Percentiles rank a stretch among this genome's conserved stretches.
Evolutionary conservation across 2,888 invertebrate genomes (phyloP).

Genomic region (Chymomyza amoena): DNA sequence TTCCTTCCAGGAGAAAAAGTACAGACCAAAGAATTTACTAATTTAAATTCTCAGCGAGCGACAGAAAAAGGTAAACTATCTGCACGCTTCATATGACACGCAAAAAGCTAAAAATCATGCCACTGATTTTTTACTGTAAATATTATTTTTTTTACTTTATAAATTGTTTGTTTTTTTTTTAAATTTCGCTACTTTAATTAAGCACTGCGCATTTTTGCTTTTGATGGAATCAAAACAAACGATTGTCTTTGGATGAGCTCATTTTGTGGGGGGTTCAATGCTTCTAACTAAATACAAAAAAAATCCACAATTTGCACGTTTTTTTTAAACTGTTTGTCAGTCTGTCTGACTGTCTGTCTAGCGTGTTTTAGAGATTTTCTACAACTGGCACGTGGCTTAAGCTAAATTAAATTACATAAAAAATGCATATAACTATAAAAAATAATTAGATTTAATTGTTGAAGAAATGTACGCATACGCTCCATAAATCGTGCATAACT

Average conservation of each 20-base stretch:
- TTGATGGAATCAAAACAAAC: background rate
- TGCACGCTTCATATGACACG: no score
- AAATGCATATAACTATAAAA: background rate
- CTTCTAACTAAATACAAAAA: constrained; percentile 32
- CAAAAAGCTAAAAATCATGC: background rate
- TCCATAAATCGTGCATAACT: background rate
- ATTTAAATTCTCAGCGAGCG: no score
- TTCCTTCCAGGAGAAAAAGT: no score
- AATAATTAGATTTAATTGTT: background rate
- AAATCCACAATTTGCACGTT: constrained; percentile 48
- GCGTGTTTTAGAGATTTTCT: background rate
- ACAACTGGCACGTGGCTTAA: background rate
- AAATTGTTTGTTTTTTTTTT: constrained; percentile 5
- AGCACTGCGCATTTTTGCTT: constrained; percentile 26
- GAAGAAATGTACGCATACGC: background rate
- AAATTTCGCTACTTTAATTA: constrained; percentile 26
- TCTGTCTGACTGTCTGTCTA: background rate
- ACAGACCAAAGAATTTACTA: no score
- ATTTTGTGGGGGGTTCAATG: constrained; percentile 26
- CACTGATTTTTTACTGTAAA: constrained; percentile 17
- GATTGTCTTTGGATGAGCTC: constrained; percentile 48
- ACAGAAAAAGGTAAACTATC: no score
- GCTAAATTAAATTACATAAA: background rate
- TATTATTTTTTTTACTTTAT: background rate
- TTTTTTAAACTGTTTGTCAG: constrained; percentile 22